Percentiles rank a stretch among this genome's conserved stretches.
These are phyloP conservation scores for Pandemis heparana DNA, from an alignment of 2,888 invertebrate genomes.

Conservation along the genomic window DNA sequence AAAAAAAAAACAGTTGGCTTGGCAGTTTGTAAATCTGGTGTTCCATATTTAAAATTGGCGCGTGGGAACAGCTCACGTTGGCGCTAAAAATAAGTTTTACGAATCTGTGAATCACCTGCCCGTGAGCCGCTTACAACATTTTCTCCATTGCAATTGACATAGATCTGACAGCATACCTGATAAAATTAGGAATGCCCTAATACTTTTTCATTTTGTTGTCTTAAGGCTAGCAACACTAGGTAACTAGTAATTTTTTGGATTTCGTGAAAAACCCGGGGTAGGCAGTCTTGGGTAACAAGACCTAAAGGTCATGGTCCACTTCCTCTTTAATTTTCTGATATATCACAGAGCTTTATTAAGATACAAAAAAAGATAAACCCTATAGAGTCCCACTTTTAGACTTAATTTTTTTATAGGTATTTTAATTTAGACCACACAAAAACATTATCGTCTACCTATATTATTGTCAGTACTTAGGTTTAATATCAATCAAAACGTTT, in stretches of 20 bases:
- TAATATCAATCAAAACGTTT: too few relatives aligned
- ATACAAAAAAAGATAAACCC: too few relatives aligned
- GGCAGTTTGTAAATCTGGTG: conserved; percentile 14
- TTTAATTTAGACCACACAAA: too few relatives aligned
- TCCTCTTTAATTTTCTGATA: too few relatives aligned
- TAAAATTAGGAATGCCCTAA: not conserved
- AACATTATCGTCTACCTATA: too few relatives aligned
- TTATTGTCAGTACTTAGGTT: too few relatives aligned
- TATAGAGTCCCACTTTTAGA: too few relatives aligned
- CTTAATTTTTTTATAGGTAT: too few relatives aligned
- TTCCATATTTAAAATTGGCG: conserved; percentile 21
- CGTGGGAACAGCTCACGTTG: conserved; percentile 31
- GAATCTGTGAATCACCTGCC: conserved; percentile 14
- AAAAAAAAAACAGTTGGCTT: not conserved
- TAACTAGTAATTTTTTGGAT: not conserved
- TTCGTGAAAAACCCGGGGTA: too few relatives aligned
- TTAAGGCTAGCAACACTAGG: not conserved
- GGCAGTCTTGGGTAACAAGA: too few relatives aligned
- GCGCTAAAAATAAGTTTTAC: conserved; percentile 20
- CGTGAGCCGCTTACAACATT: not conserved
- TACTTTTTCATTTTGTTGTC: not conserved
- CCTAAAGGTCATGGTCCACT: too few relatives aligned
- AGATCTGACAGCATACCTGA: not conserved
- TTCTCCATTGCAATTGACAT: not conserved
- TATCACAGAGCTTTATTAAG: too few relatives aligned